Evolutionary conservation across 2,888 invertebrate genomes (phyloP).

Genomic region (Synanthedon myopaeformis): DNA sequence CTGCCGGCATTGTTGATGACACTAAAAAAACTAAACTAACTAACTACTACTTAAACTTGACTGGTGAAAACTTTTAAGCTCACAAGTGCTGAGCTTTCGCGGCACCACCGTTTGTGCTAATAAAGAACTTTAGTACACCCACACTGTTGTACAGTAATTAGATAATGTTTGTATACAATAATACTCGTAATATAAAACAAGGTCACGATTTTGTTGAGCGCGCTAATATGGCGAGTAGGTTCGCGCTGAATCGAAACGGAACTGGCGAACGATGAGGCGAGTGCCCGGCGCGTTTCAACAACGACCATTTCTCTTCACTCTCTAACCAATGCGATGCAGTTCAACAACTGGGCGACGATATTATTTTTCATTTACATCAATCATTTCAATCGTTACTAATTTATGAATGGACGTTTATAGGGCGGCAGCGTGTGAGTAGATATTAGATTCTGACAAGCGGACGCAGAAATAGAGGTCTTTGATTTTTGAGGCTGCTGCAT

Average conservation of each 20-base stretch:
- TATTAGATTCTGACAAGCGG: no score
- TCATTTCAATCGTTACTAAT: no score
- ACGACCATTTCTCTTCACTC: no score
- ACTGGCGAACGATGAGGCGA: constrained; percentile 11
- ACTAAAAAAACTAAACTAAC: no score
- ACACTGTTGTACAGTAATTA: background rate
- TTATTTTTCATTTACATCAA: no score
- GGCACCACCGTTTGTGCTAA: background rate
- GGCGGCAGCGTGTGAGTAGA: no score
- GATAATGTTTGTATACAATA: background rate
- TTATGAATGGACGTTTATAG: no score
- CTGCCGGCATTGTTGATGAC: constrained; percentile 43
- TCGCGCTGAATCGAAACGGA: constrained; percentile 12
- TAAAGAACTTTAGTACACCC: background rate
- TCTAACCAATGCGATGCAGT: no score
- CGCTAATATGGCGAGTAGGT: constrained; percentile 13
- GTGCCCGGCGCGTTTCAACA: background rate
- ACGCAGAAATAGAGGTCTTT: no score
- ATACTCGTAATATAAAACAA: background rate
- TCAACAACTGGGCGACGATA: no score
- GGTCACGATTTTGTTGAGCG: constrained; percentile 1
- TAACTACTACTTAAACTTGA: background rate
- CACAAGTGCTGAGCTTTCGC: background rate
- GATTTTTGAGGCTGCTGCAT: no score
- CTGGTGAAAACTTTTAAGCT: background rate